These are phyloP conservation scores for Triplophysa rosa DNA, from an alignment of 2,113 vertebrate species.

Conservation along the genomic window DNA sequence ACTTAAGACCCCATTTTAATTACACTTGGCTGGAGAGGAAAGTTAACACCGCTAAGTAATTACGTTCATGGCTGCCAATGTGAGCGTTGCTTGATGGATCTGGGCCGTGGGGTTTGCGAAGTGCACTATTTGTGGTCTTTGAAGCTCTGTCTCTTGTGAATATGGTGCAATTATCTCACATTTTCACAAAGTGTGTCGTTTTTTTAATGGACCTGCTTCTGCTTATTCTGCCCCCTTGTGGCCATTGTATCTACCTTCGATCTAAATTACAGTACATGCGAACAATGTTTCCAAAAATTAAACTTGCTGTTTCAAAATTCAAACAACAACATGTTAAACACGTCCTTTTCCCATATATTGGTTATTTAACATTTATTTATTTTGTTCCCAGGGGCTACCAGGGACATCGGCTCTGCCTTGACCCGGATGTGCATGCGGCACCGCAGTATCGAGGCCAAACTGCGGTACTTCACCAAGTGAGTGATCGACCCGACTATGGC, in stretches of 20 bases:
- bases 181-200: background rate
- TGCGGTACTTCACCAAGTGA: conserved; percentile 97
- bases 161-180: background rate
- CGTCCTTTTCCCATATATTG: background rate
- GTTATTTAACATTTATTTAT: background rate
- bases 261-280: background rate
- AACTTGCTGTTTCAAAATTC: background rate
- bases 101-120: background rate
- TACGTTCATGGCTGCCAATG: conserved; percentile 24
- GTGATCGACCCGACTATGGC: conserved; percentile 37
- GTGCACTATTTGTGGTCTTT: conserved; percentile 3
- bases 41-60: conserved; percentile 43
- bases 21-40: conserved; percentile 66
- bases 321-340: background rate
- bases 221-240: background rate
- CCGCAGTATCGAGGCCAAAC: conserved; percentile 96
- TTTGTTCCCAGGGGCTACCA: conserved; percentile 84
- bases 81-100: conserved; percentile 21
- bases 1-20: conserved; percentile 69
- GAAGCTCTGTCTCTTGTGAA: conserved; percentile 16
- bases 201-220: conserved; percentile 16
- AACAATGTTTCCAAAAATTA: background rate
- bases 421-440: conserved; percentile 99
- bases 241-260: background rate
- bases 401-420: conserved; percentile 94